Base-by-base conservation (phyloP, 2,797 vertebrate genomes). In the Microctenopoma lineatum region DNA sequence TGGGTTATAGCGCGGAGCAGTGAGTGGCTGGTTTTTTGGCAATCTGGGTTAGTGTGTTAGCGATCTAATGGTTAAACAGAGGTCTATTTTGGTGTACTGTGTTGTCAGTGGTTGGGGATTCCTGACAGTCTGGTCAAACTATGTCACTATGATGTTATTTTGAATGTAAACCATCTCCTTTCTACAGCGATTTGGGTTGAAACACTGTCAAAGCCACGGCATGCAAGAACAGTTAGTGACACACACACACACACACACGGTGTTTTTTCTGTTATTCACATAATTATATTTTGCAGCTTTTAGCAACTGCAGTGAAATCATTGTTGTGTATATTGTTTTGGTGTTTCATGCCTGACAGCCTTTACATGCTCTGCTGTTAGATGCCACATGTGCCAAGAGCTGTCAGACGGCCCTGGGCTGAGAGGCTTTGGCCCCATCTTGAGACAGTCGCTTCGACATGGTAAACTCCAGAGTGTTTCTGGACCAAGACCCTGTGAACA, bases 31-130 rank as follows among this genome's bases (percentile, higher is more conserved):
- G 13, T 44, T 48, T 21, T 61, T 76, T 5, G 48, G 38, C 25
- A 34, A 67, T 82, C 74, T 82, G 77, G 75, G 62, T 79, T 73
- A 79, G 45, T 83, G 64, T 80, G 79, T 66, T 66, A 73, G 38
- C 52, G 48, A 53, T 65, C 34, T 42, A 62, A 74, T 39, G 54
- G 53, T 69, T 39, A 56, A 58, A 52, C 52, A 67, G 65, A 66
- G 59, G 69, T 75, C 54, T 82, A 76, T 75, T 84, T 70, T 48
- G 15, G 60, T 66, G 50, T n/a, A 25, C 55, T 66, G 70, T 77
- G 73, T 59, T 61, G 68, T 71, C 59, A 50, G 65, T 64, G 66
- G 46, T 51, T 7, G 13, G 73, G 76, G 78, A 69, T 85, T 82
- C 66, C 79, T 70, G 73, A 53, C 66, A 73, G 73, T 68, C 69